Evolutionary conservation across 2,888 invertebrate genomes (phyloP).

Genomic region (Chalcis sispes): DNA sequence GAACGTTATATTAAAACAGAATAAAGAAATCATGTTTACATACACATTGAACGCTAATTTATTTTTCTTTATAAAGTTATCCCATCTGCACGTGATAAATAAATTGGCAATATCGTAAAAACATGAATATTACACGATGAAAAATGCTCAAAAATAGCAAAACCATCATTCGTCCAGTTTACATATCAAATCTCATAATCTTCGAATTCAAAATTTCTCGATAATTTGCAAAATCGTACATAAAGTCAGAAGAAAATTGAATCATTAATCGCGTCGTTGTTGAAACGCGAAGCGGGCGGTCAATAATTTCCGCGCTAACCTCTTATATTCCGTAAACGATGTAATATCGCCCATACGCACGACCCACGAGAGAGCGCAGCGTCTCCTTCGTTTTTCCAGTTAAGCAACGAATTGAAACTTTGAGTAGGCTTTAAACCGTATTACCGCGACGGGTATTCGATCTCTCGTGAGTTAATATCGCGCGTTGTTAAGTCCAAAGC

Average conservation of each 20-base stretch:
- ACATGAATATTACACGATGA: too few species aligned
- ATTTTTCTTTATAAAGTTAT: too few species aligned
- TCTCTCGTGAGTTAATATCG: slow-evolving; percentile 11
- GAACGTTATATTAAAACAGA: too few species aligned
- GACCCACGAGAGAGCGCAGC: not conserved
- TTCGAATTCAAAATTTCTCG: not conserved
- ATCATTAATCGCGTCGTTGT: slow-evolving; percentile 6
- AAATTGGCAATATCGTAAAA: too few species aligned
- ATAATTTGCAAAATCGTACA: slow-evolving; percentile 25
- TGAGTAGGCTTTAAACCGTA: too few species aligned
- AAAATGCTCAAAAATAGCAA: too few species aligned
- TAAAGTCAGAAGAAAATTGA: slow-evolving; percentile 13
- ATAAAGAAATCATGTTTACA: too few species aligned
- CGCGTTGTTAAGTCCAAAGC: not conserved
- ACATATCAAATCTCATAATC: not conserved
- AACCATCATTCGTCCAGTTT: too few species aligned
- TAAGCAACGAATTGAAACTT: not conserved
- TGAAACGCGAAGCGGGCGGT: too few species aligned
- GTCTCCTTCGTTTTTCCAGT: not conserved
- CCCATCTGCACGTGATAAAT: too few species aligned
- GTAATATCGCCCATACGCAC: not conserved
- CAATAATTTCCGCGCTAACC: not conserved
- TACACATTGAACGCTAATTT: too few species aligned
- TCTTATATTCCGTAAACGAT: not conserved
- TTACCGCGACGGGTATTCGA: too few species aligned